phyloP scores from a whole-genome alignment of 2,113 vertebrate species.

The Antigone vipio region DNA sequence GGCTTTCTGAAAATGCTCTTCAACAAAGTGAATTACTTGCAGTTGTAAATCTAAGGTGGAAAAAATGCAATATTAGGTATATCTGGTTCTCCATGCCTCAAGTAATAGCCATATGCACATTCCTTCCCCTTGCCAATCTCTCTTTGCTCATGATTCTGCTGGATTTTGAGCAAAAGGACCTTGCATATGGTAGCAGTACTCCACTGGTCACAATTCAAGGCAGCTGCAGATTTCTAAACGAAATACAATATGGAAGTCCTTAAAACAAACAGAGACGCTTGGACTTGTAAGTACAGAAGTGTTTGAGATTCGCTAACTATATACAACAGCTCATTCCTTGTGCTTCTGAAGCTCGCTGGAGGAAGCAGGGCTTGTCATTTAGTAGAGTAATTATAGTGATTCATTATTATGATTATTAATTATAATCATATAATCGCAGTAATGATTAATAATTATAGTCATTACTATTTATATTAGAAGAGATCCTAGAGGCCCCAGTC shows the following conservation, averaged over 20 bases:
- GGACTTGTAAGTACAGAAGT: background rate
- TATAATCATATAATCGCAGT: constrained; percentile 53
- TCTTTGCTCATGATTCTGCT: background rate
- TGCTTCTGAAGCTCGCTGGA: background rate
- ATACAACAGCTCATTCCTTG: constrained; percentile 18
- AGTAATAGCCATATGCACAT: background rate
- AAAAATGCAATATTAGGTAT: background rate
- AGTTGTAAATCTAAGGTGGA: background rate
- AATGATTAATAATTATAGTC: constrained; percentile 67
- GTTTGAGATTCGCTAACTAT: constrained; percentile 11
- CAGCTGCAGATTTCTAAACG: constrained; percentile 21
- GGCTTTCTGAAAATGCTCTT: constrained; percentile 3
- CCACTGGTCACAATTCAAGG: background rate
- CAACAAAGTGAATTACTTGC: background rate
- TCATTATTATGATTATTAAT: constrained; percentile 65
- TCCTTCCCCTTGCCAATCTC: constrained; percentile 13
- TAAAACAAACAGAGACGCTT: background rate
- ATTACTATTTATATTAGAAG: constrained; percentile 57
- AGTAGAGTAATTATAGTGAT: constrained; percentile 56
- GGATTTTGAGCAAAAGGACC: background rate
- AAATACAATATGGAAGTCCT: background rate
- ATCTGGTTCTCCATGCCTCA: background rate
- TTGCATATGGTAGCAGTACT: constrained; percentile 4
- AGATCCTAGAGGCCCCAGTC: constrained; percentile 22
- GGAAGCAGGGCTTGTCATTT: constrained; percentile 49